Conservation (phyloP, 2,888 invertebrate genomes). For the Chirona hameri region DNA sequence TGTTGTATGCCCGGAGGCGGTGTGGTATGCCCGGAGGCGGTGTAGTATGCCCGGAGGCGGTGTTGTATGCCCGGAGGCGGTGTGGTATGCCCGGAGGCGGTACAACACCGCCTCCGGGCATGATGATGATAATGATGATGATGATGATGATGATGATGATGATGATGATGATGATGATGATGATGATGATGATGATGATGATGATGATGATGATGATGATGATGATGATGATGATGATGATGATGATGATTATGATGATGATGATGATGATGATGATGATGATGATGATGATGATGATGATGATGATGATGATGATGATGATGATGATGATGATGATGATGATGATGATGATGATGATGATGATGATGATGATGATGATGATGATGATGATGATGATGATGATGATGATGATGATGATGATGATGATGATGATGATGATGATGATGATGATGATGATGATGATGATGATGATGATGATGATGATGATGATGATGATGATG, state of each 20-base stretch:
- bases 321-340: constrained; percentile 12
- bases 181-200: constrained; percentile 30
- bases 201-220: constrained; percentile 30
- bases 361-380: background rate
- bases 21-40: too few relatives aligned
- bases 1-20: too few relatives aligned
- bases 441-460: constrained; percentile 1
- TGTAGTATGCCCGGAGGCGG: too few relatives aligned
- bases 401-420: constrained; percentile 29
- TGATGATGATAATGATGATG: constrained; percentile 29
- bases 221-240: constrained; percentile 30
- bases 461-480: constrained; percentile 22
- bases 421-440: constrained; percentile 26
- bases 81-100: too few relatives aligned
- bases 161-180: constrained; percentile 29
- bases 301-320: constrained; percentile 31
- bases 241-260: too few relatives aligned
- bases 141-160: constrained; percentile 29
- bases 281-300: constrained; percentile 30
- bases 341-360: background rate
- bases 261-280: too few relatives aligned
- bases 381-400: constrained; percentile 30
- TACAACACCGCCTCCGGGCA: too few relatives aligned
- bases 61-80: too few relatives aligned
- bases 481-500: constrained; percentile 25